Percentiles rank a stretch among this genome's conserved stretches.
phyloP scores from a whole-genome alignment of 92 coral and sea anemone species.

The Nematostella vectensis region DNA sequence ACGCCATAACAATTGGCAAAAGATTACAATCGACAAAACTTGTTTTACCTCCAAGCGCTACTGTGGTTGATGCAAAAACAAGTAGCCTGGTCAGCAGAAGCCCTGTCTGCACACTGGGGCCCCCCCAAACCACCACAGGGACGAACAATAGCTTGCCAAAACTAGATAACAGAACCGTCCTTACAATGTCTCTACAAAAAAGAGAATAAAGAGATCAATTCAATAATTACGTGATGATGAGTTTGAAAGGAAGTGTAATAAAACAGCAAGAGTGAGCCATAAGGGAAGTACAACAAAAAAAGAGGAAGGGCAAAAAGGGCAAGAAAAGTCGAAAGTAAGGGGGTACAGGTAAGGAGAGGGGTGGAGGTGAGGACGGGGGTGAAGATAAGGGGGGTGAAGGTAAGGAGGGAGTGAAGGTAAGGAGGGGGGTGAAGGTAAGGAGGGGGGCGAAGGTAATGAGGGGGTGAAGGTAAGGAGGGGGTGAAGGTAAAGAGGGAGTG shows the following conservation, averaged over 20 bases:
- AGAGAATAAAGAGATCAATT: too few relatives aligned
- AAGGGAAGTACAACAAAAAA: not conserved
- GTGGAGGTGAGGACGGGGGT: too few relatives aligned
- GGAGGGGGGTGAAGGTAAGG: too few relatives aligned
- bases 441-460: too few relatives aligned
- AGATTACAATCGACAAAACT: not conserved
- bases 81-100: conserved; percentile 42
- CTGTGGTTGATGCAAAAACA: conserved; percentile 58
- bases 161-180: conserved; percentile 52
- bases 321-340: too few relatives aligned
- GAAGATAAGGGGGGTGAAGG: too few relatives aligned
- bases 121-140: conserved; percentile 63
- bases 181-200: conserved; percentile 28
- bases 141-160: conserved; percentile 63
- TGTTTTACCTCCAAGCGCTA: conserved; percentile 31
- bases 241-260: not conserved
- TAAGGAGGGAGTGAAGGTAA: too few relatives aligned
- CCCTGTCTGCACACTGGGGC: conserved; percentile 25
- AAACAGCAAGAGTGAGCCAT: not conserved
- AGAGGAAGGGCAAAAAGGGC: too few relatives aligned
- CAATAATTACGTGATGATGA: too few relatives aligned
- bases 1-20: not conserved
- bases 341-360: too few relatives aligned
- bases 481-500: too few relatives aligned
- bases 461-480: too few relatives aligned